Base-by-base conservation (phyloP, 2,797 vertebrate species). In the Pelobates cultripes region DNA sequence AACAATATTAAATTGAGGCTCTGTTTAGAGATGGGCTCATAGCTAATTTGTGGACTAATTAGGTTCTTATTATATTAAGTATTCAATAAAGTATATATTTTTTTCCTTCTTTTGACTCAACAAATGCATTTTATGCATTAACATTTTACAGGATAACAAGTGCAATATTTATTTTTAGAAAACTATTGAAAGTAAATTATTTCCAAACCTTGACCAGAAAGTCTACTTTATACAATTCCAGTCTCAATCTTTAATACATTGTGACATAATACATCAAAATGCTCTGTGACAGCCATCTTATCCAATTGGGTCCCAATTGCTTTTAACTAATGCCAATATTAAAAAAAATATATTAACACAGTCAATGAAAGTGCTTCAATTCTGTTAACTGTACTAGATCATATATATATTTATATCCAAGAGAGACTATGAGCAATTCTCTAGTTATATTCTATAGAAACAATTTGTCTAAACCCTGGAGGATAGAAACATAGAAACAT, bases 231-330 rank as follows among this genome's bases (percentile, higher is more conserved):
- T 57, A 57, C 55, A 57, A 14, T 12, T 5, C 2, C 47, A 5
- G 47, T 51, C 47, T 51, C 47, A 5, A 51, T 57, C 13, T 57
- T 12, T 57, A 57, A 14, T 57, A 14, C 55, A 57, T 57, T 57
- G 14, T 57, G 55, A 12, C 8, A 57, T 57, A 57, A 4, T 57
- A 57, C 1, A 57, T 57, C 14, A 57, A 57, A n/a, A 8, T 12
- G 12, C 45, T 76, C 28, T 6, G 43, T 69, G 53, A 69, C 71
- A 74, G 57, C 79, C 64, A 66, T 45, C 44, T 47, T n/a, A 60
- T 42, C 47, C 81, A 64, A 68, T 15, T 66, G 66, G 76, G 9
- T 43, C 47, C 76, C 77, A 78, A 79, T 83, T 78, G 74, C 55
- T 71, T 69, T 61, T 63, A 83, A 63, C 64, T 51, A 75, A 17